A percentile compares a stretch with the other conserved stretches of the same genome.
Conservation (phyloP, 64 coral and sea anemone species). For the Stichodactyla mertensii region DNA sequence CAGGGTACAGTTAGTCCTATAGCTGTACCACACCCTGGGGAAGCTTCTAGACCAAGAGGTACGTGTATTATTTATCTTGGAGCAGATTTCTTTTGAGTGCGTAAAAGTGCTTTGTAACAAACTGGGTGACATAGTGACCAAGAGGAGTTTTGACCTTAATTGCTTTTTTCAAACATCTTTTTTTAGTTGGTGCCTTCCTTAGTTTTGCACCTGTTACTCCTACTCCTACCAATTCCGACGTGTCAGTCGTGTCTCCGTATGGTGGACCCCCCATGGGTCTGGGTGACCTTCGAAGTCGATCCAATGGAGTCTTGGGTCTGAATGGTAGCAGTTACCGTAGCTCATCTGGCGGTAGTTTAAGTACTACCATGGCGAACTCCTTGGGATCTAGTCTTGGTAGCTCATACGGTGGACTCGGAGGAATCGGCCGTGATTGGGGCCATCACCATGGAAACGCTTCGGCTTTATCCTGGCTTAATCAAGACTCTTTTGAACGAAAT, state of each 20-base stretch:
- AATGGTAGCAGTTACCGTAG: conserved; percentile 34
- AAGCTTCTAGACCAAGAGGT: neutral
- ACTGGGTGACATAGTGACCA: neutral
- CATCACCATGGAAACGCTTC: conserved; percentile 28
- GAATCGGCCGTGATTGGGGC: conserved; percentile 58
- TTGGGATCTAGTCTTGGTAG: conserved; percentile 36
- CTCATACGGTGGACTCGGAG: conserved; percentile 15
- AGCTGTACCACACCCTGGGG: conserved; percentile 25
- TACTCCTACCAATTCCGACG: conserved; percentile 37
- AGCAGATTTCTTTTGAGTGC: neutral
- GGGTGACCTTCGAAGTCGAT: conserved; percentile 21
- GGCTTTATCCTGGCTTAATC: conserved; percentile 56
- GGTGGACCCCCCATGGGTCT: conserved; percentile 37
- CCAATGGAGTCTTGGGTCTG: conserved; percentile 49
- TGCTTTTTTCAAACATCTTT: neutral
- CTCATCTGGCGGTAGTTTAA: conserved; percentile 22
- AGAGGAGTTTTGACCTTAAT: neutral
- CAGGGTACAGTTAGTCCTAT: conserved; percentile 69
- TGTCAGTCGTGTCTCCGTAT: conserved; percentile 32
- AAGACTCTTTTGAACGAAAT: conserved; percentile 26
- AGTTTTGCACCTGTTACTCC: conserved; percentile 8
- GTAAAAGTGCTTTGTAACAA: neutral
- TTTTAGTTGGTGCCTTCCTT: conserved; percentile 31
- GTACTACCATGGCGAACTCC: conserved; percentile 33
- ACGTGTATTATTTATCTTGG: neutral